Conservation (phyloP, 1,140 invertebrate species). For the Caenorhabditis tropicalis region DNA sequence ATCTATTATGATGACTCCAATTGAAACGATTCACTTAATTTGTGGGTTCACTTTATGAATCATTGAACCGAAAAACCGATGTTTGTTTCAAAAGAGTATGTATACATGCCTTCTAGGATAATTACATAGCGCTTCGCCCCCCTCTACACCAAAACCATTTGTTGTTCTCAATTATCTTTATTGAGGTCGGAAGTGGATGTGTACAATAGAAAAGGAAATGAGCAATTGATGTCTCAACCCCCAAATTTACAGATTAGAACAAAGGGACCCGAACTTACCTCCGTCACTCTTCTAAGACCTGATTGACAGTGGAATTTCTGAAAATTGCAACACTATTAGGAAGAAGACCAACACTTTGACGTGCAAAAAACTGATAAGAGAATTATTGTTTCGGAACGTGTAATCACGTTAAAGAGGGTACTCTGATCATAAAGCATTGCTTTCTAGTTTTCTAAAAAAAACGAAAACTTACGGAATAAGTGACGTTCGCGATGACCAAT, state of each 20-base stretch:
- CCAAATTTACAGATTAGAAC: neutral
- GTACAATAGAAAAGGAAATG: slow-evolving; percentile 23
- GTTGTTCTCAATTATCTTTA: slow-evolving; percentile 15
- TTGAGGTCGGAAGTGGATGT: slow-evolving; percentile 5
- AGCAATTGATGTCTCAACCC: neutral
- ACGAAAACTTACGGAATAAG: neutral
- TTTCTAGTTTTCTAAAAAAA: neutral
- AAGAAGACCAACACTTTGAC: neutral
- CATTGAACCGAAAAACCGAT: slow-evolving; percentile 31
- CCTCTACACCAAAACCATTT: slow-evolving; percentile 2
- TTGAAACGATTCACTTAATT: neutral
- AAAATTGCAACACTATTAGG: neutral
- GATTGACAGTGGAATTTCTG: slow-evolving; percentile 29
- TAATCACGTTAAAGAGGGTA: neutral
- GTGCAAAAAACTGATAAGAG: slow-evolving; percentile 1
- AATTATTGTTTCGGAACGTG: slow-evolving; percentile 18
- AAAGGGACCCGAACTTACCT: neutral
- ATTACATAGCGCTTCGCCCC: slow-evolving; percentile 18
- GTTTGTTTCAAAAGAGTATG: slow-evolving; percentile 9
- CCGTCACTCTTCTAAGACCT: neutral
- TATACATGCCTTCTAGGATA: slow-evolving; percentile 17
- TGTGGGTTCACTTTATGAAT: neutral
- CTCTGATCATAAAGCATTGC: neutral
- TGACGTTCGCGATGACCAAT: neutral
- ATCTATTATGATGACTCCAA: neutral